These are phyloP conservation scores for Echinometra lucunter DNA, from an alignment of 53 echinoderm and acorn worm species.

Conservation along the genomic window DNA sequence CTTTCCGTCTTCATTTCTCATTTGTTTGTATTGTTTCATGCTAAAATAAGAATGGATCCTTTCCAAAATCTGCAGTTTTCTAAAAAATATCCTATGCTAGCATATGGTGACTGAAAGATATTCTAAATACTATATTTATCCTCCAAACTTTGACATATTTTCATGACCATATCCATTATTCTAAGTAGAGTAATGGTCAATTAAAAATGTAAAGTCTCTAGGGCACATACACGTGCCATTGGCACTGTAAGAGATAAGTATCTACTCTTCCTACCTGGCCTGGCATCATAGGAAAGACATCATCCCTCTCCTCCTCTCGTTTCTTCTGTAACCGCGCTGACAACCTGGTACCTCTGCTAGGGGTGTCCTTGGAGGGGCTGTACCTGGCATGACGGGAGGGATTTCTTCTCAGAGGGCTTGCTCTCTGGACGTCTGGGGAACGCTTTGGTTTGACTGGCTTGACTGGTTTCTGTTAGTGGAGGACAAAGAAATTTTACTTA, in stretches of 20 bases:
- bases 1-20: too few species aligned
- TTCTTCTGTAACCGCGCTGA: slow-evolving; percentile 66
- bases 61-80: too few species aligned
- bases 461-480: not conserved
- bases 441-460: slow-evolving; percentile 71
- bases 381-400: slow-evolving; percentile 77
- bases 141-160: too few species aligned
- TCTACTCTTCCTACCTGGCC: slow-evolving; percentile 66
- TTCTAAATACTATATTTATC: too few species aligned
- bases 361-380: slow-evolving; percentile 67
- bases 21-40: too few species aligned
- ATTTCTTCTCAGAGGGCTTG: slow-evolving; percentile 74
- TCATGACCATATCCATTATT: too few species aligned
- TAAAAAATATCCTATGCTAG: too few species aligned
- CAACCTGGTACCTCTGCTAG: slow-evolving; percentile 60
- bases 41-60: too few species aligned
- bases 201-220: too few species aligned
- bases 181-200: too few species aligned
- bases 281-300: slow-evolving; percentile 66
- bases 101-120: too few species aligned
- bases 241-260: not conserved
- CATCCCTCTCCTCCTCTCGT: slow-evolving; percentile 60
- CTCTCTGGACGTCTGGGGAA: slow-evolving; percentile 50
- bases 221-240: too few species aligned
- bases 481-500: not conserved